phyloP scores from a whole-genome alignment of 30 jellyfish, hydroid and myxozoan species.

The Aurelia sp. region DNA sequence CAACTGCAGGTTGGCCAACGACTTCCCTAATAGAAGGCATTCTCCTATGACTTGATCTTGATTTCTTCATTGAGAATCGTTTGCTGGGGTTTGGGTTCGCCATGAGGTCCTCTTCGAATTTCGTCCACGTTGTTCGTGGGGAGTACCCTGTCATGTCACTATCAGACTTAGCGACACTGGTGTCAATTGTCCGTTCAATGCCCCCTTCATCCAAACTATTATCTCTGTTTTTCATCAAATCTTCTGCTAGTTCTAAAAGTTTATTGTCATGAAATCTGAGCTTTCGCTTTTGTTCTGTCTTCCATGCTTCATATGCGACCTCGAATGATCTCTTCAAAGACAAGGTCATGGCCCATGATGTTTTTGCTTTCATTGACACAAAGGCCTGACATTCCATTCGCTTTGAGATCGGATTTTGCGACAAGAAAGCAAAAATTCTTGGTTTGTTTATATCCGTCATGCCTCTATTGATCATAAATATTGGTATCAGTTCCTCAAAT shows the following conservation, averaged over 20 bases:
- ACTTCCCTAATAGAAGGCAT: constrained; percentile 47
- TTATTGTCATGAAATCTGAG: constrained; percentile 21
- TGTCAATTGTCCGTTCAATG: too few relatives aligned
- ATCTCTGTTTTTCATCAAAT: constrained; percentile 4
- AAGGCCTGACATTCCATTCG: constrained; percentile 42
- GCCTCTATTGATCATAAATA: constrained; percentile 37
- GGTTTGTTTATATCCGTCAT: constrained; percentile 51
- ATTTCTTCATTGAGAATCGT: constrained; percentile 25
- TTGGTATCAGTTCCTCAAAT: constrained; percentile 26
- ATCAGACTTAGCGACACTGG: too few relatives aligned
- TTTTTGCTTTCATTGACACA: constrained; percentile 21
- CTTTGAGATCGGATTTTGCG: constrained; percentile 21
- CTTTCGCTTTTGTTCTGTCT: constrained; percentile 38
- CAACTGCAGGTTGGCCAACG: constrained; percentile 58
- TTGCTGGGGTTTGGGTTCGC: background rate
- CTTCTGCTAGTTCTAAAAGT: constrained; percentile 45
- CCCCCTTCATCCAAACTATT: background rate
- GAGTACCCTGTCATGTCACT: background rate
- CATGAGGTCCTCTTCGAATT: constrained; percentile 52
- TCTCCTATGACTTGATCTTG: constrained; percentile 15
- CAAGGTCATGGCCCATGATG: constrained; percentile 65
- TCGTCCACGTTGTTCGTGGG: constrained; percentile 53
- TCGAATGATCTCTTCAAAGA: constrained; percentile 48
- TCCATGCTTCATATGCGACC: constrained; percentile 59
- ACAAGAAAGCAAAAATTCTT: constrained; percentile 28